Base-by-base conservation (phyloP, 2,113 vertebrate species). In the Proterorhinus semilunaris region DNA sequence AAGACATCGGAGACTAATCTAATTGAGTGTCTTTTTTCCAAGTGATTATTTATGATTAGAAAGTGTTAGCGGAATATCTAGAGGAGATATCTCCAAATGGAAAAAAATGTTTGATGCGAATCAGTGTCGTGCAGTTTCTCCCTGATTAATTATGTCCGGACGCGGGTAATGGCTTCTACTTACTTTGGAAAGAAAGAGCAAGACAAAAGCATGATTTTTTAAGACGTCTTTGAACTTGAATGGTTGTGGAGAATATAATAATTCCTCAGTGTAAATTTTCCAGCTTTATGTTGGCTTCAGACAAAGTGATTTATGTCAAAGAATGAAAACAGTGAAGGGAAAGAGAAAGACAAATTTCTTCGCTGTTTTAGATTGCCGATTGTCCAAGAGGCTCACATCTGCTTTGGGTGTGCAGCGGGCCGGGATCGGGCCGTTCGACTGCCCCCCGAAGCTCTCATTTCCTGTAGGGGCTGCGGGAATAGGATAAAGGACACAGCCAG, bases 1-100 rank as follows among this genome's bases (percentile, higher is more conserved):
- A 79, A 78, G 86, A 90, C 90, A 88, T 92, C 87, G 86, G 88
- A 93, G 90, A 90, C 82, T 90, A 87, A 90, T 92, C 85, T 92
- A 92, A 92, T 90, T 91, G 88, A 91, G 82, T 87, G 87, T 89
- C 88, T 90, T 89, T 92, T 91, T 62, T 83, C 83, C 84, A 70
- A 84, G 88, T 90, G 91, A 91, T 93, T 92, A 92, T 93, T 92
- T 92, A 91, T 91, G 89, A 92, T 91, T 86, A 91, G 83, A 91
- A 91, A 91, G 88, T 81, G 85, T 90, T 90, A 88, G 85, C 62
- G 78, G 82, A 90, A 90, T 88, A 91, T 90, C 83, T 88, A 83
- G 79, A 79, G 76, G 84, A 92, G 77, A 89, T 90, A 86, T 91
- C 82, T 85, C 77, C 74, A 84, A 87, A 87, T 65, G 59, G 58